These are phyloP conservation scores for Aricia agestis DNA, from an alignment of 1,140 invertebrate species.

Conservation along the genomic window DNA sequence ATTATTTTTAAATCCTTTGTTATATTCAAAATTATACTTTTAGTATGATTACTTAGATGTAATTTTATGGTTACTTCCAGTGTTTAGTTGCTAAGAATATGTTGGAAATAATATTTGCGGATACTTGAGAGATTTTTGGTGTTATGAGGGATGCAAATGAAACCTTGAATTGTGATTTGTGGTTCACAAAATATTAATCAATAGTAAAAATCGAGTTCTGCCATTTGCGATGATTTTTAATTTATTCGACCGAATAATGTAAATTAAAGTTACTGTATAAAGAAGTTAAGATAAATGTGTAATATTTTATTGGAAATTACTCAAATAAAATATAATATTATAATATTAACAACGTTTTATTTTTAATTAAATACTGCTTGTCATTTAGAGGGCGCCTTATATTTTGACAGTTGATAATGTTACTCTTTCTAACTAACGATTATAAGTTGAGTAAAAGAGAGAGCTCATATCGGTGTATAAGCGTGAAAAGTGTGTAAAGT, in stretches of 20 bases:
- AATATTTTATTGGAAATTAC: constrained; percentile 60
- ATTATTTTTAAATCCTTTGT: neutral
- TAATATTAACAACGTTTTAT: neutral
- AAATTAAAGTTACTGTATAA: constrained; percentile 31
- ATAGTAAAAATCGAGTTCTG: neutral
- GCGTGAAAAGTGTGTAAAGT: too few relatives aligned
- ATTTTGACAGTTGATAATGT: too few relatives aligned
- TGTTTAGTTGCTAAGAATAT: constrained; percentile 1
- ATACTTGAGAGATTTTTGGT: neutral
- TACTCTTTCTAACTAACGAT: too few relatives aligned
- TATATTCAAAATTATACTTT: neutral
- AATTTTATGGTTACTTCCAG: neutral
- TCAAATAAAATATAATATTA: constrained; percentile 57
- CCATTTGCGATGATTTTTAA: neutral
- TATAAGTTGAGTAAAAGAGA: too few relatives aligned
- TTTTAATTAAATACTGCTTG: too few relatives aligned
- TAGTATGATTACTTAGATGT: neutral
- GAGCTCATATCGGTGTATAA: too few relatives aligned
- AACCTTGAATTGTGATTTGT: too few relatives aligned
- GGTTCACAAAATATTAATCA: neutral
- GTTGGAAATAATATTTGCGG: neutral
- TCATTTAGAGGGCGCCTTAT: too few relatives aligned
- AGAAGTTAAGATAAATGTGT: constrained; percentile 50
- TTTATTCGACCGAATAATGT: neutral
- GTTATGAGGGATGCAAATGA: too few relatives aligned